A percentile compares a stretch with the other conserved stretches of the same genome.
phyloP scores from a whole-genome alignment of 23 tunicate species.

The Clavelina lepadiformis region DNA sequence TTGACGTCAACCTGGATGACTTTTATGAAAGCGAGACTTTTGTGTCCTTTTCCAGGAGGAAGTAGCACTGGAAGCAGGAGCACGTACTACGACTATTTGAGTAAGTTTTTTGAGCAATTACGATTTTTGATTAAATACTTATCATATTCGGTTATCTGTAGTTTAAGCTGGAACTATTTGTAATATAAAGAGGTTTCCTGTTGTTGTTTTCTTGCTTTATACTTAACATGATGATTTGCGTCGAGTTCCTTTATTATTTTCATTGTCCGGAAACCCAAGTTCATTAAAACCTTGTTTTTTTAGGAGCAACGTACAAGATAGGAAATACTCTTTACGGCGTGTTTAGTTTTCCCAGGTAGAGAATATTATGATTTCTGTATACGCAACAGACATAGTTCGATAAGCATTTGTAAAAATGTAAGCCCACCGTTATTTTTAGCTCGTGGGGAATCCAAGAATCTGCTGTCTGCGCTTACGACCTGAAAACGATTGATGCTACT shows the following conservation, averaged over 20 bases:
- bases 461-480: too few relatives aligned
- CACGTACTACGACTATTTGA: conserved; percentile 24
- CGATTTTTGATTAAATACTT: too few relatives aligned
- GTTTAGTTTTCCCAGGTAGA: conserved; percentile 18
- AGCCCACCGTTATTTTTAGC: too few relatives aligned
- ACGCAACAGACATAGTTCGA: too few relatives aligned
- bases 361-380: too few relatives aligned
- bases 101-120: conserved; percentile 4
- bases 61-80: conserved; percentile 2
- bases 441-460: too few relatives aligned
- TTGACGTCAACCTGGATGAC: conserved; percentile 21
- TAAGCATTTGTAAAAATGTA: too few relatives aligned
- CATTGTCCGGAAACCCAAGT: not conserved
- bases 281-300: not conserved
- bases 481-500: too few relatives aligned
- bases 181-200: not conserved
- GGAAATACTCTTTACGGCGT: conserved; percentile 21
- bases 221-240: not conserved
- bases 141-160: too few relatives aligned
- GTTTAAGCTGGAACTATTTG: too few relatives aligned
- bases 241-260: not conserved
- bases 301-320: conserved; percentile 7
- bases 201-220: not conserved
- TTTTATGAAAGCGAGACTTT: conserved; percentile 30
- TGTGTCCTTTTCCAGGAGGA: conserved; percentile 40